Conservation (phyloP, 1,140 invertebrate species). For the Caenorhabditis inopinata region DNA sequence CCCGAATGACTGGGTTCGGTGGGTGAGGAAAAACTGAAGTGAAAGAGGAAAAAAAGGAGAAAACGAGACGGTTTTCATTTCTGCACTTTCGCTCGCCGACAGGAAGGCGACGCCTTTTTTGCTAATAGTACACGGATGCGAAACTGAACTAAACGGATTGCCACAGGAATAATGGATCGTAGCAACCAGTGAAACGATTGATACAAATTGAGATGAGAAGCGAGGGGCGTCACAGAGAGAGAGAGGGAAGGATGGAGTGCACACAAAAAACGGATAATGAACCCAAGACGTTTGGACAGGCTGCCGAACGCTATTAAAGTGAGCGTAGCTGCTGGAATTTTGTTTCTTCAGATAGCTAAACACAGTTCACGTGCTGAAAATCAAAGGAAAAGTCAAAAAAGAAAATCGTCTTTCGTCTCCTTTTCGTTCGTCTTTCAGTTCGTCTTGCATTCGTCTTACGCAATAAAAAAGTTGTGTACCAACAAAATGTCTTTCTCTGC, state of each 20-base stretch:
- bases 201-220: background rate
- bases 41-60: background rate
- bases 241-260: background rate
- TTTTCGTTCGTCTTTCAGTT: too few relatives aligned
- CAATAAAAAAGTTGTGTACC: too few relatives aligned
- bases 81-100: constrained; percentile 1
- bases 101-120: constrained; percentile 14
- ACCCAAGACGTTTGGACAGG: too few relatives aligned
- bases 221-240: background rate
- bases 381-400: background rate
- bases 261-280: too few relatives aligned
- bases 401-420: too few relatives aligned
- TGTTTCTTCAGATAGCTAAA: too few relatives aligned
- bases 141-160: constrained; percentile 23
- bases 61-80: background rate
- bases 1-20: background rate
- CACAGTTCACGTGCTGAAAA: too few relatives aligned
- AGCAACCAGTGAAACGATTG: background rate
- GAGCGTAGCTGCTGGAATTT: too few relatives aligned
- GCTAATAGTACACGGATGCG: constrained; percentile 30
- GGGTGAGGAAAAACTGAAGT: background rate
- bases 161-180: constrained; percentile 20
- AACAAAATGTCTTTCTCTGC: too few relatives aligned
- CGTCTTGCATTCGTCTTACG: too few relatives aligned
- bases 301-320: too few relatives aligned